Evolutionary conservation across 2,888 invertebrate species (phyloP), one percentile per base, ranked within the genome.

Genomic region (Oasisia sp.): DNA sequence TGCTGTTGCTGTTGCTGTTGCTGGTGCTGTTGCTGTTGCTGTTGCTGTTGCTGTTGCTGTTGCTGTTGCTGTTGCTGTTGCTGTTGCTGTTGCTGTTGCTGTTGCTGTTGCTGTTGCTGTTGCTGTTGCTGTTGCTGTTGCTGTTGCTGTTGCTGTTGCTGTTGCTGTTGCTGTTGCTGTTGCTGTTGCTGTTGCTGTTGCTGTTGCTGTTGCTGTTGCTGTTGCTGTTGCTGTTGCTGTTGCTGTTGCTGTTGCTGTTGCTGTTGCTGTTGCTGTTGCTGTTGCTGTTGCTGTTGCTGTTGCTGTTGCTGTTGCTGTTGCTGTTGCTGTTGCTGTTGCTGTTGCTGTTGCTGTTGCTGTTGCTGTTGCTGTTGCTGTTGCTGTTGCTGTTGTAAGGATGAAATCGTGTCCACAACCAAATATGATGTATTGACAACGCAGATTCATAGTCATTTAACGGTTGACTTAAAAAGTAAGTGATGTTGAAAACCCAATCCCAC

Each of bases 131-230:
- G 27, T 94, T 93, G 91, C 94, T 94, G 89, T 94, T 94, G 32
- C 94, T 94, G 58, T 89, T 91, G 91, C 92, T 93, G 92, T 93
- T 93, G 92, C 94, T 95, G 58, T 93, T 94, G 91, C 93, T 94
- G 92, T 94, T 95, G 27, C 92, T 92, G 32, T 94, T 95, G 91
- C 94, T 95, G 11, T 94, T 94, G 92, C 94, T 94, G 91, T 94
- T 94, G 91, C 94, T 94, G 92, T 95, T 94, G 93, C 95, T 95
- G 89, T 94, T 94, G 90, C 95, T 94, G 32, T 94, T 94, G 89
- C 94, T 94, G 91, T 93, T 92, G 7, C 96, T 96, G 92, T 96
- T 96, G 90, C 95, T 96, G 32, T 96, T 96, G 74, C 91, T 92
- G 93, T 96, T 96, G 92, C 96, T 91, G 50, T 91, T 74, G 91